phyloP scores from a whole-genome alignment of 2,113 vertebrate species.

The Upupa epops region DNA sequence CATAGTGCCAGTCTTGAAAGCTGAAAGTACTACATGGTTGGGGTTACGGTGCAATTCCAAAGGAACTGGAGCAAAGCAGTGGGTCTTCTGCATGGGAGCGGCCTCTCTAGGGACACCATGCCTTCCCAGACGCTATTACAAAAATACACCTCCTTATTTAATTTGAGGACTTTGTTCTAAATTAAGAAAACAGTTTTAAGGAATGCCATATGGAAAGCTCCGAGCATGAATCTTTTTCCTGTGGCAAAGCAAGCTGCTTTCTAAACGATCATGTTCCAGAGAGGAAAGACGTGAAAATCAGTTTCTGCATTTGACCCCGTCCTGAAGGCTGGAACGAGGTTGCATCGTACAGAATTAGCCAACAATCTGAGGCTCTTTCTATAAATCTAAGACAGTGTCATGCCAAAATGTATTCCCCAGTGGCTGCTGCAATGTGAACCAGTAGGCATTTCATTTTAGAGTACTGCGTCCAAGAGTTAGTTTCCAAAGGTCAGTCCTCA shows the following conservation, averaged over 20 bases:
- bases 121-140: background rate
- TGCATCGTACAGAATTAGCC: background rate
- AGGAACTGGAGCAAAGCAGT: background rate
- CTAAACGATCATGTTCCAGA: background rate
- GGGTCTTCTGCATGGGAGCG: background rate
- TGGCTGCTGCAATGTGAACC: background rate
- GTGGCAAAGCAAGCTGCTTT: slow-evolving; percentile 3
- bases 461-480: background rate
- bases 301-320: background rate
- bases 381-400: background rate
- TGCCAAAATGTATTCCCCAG: background rate
- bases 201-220: background rate
- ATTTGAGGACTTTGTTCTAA: background rate
- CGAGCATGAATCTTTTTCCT: background rate
- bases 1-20: background rate
- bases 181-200: background rate
- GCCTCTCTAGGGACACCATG: background rate
- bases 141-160: background rate
- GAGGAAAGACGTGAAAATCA: background rate
- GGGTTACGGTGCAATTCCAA: background rate
- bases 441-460: background rate
- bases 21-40: background rate
- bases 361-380: background rate
- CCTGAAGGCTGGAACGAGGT: background rate
- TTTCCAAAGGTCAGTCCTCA: background rate